Evolutionary conservation across 2,797 vertebrate genomes (phyloP), one percentile per base, ranked within the genome.

Genomic region (Coregonus suidteri): DNA sequence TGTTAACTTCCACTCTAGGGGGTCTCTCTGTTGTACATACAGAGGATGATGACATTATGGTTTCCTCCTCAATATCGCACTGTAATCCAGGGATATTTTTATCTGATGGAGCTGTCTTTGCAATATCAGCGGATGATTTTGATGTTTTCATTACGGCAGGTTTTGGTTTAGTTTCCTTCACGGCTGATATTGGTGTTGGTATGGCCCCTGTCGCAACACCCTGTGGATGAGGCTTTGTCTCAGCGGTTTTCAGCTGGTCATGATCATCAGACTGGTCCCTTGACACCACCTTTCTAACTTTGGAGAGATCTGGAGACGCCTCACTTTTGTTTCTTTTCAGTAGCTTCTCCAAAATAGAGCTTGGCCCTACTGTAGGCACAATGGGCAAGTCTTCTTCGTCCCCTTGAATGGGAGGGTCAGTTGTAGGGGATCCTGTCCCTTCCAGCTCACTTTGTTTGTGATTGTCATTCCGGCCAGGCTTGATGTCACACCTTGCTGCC

Each of bases 281-380:
- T 67, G 65, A 67, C 0, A 47, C n/a, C 47, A 81, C 66, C 9
- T 91, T 87, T 79, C 82, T 82, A 31, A 80, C 81, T 59, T 83
- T 77, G 31, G 84, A 84, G 20, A 79, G 73, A 68, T 64, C 64
- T 5, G 86, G 75, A 4, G 54, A 81, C 1, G 76, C 72, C 53
- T 88, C 90, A 16, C 78, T 89, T 84, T 53, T 88, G 25, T 88
- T 90, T 87, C 90, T 91, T 82, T 77, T 91, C 67, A 94, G 81
- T 2, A 94, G 84, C 82, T 84, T 93, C 83, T 92, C 89, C 81
- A 94, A 75, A 86, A 94, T 93, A 67, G 88, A 92, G 54, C 88
- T 86, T 34, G 90, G 85, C 71, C 91, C 89, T 13, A 18, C 66
- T 67, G 6, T 35, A 14, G 65, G 65, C 30, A 67, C 31, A 4